Evolutionary conservation across 2,113 vertebrate genomes (phyloP).

Genomic region (Upupa epops): DNA sequence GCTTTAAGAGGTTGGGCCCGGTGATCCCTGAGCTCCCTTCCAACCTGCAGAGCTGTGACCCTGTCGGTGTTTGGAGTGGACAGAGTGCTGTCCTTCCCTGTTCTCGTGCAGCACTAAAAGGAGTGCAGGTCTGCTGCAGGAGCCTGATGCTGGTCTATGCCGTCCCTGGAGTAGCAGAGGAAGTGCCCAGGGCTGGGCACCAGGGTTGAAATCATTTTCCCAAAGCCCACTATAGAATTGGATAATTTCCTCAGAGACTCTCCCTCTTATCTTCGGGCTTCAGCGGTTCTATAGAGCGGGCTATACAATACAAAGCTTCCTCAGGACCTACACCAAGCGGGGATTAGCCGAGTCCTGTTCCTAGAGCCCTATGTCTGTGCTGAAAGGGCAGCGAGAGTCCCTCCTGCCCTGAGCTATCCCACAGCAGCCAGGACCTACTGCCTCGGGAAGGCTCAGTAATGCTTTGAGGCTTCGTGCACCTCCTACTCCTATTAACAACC

Average conservation of each 20-base stretch:
- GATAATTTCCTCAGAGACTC: conserved; percentile 28
- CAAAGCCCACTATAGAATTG: background rate
- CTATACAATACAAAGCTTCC: conserved; percentile 30
- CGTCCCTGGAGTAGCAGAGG: background rate
- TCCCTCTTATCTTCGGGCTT: conserved; percentile 29
- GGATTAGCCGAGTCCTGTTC: conserved; percentile 41
- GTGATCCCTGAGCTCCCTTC: no score
- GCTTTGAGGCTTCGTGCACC: conserved; percentile 1
- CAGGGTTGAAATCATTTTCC: background rate
- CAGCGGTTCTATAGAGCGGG: background rate
- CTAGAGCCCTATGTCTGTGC: background rate
- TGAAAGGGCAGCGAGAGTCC: conserved; percentile 6
- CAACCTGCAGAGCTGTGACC: no score
- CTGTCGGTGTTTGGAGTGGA: background rate
- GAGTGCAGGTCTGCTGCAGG: background rate
- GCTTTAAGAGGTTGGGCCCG: no score
- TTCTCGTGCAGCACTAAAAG: background rate
- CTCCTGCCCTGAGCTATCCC: background rate
- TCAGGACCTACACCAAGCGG: conserved; percentile 36
- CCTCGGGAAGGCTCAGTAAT: conserved; percentile 7
- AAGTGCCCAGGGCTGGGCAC: background rate
- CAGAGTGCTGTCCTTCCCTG: background rate
- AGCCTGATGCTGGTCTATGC: background rate
- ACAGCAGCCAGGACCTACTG: background rate
- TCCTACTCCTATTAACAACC: background rate